These are phyloP conservation scores for Drosophila longiperda DNA, from an alignment of 2,888 invertebrate genomes.

Conservation along the genomic window DNA sequence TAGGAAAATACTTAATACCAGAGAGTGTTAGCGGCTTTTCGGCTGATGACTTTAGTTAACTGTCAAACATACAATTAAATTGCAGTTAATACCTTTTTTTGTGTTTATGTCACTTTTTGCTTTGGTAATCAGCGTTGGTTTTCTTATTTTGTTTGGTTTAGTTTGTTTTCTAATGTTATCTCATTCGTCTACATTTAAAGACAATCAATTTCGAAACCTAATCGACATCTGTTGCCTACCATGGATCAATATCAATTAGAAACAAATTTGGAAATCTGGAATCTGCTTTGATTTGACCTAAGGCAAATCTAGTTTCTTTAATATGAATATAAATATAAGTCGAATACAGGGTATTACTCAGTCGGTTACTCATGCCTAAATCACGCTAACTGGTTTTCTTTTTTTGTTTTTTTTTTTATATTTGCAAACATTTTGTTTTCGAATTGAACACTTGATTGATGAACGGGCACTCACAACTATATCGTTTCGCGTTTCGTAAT, in stretches of 20 bases:
- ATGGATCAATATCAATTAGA: not conserved
- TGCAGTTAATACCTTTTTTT: constrained; percentile 54
- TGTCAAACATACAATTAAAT: constrained; percentile 55
- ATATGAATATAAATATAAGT: not conserved
- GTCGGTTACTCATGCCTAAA: not conserved
- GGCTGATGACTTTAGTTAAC: constrained; percentile 11
- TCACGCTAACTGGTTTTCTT: not conserved
- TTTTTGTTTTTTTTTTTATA: constrained; percentile 8
- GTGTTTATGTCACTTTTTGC: constrained; percentile 18
- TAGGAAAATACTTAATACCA: constrained; percentile 4
- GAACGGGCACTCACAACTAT: constrained; percentile 64
- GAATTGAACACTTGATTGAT: constrained; percentile 69
- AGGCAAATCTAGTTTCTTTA: not conserved
- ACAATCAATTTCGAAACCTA: constrained; percentile 42
- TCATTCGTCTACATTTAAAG: constrained; percentile 27
- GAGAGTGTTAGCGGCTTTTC: constrained; percentile 46
- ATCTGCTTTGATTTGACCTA: too few species aligned
- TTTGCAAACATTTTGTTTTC: constrained; percentile 28
- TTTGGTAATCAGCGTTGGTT: not conserved
- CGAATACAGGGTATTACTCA: not conserved
- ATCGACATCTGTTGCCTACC: constrained; percentile 12
- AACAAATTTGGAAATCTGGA: not conserved
- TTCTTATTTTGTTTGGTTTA: not conserved
- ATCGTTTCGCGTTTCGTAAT: constrained; percentile 20
- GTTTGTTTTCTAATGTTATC: constrained; percentile 10